A percentile compares a stretch with the other conserved stretches of the same genome.
Conservation (phyloP, 2,797 vertebrate species). For the Kryptopterus vitreolus region DNA sequence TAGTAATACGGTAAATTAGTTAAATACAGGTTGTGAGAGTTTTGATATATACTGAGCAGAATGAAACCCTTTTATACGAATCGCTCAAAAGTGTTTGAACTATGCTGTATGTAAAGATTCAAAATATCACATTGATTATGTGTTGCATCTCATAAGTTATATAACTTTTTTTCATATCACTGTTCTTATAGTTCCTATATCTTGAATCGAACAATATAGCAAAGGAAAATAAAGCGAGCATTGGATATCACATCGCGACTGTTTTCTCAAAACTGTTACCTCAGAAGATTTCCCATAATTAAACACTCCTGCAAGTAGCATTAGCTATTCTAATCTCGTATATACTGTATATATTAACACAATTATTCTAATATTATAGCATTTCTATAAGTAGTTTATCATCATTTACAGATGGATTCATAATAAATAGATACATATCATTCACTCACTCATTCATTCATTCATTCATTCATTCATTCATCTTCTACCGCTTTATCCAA, state of each 20-base stretch:
- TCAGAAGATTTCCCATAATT: background rate
- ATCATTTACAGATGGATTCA: background rate
- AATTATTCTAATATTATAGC: background rate
- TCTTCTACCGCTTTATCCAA: too few species aligned
- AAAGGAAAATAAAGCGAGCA: background rate
- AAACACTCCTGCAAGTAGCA: background rate
- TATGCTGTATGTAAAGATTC: background rate
- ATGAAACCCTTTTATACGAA: background rate
- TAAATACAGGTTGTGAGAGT: background rate
- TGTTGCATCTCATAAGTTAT: background rate
- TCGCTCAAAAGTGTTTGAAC: background rate
- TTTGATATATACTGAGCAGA: background rate
- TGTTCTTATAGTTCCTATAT: background rate
- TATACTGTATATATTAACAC: background rate
- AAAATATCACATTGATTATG: background rate
- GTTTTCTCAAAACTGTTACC: background rate
- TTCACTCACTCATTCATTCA: too few species aligned
- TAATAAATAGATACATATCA: background rate
- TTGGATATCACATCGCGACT: background rate
- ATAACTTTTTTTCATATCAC: background rate
- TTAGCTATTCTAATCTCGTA: background rate
- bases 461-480: too few species aligned
- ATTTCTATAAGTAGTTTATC: background rate
- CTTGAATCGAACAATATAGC: background rate
- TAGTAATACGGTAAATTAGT: conserved; percentile 34